phyloP scores from a whole-genome alignment of 2,113 vertebrate species.

The Cyphomyrus plagiostoma region DNA sequence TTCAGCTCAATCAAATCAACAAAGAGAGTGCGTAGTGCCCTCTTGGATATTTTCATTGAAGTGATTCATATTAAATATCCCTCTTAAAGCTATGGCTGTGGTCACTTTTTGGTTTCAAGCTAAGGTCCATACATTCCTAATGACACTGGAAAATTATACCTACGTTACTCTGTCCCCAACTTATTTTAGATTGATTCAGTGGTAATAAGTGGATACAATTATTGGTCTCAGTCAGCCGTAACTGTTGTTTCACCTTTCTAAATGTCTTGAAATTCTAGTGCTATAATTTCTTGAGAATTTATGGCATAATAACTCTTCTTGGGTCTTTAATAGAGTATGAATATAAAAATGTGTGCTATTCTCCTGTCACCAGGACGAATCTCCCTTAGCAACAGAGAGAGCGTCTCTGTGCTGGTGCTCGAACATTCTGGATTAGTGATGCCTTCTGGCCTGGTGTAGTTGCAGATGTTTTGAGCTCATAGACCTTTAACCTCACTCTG shows the following conservation, averaged over 20 bases:
- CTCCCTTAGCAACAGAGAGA: background rate
- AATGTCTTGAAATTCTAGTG: slow-evolving; percentile 12
- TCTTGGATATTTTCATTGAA: slow-evolving; percentile 6
- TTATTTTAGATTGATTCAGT: slow-evolving; percentile 3
- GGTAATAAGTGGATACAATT: background rate
- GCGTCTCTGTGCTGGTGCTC: slow-evolving; percentile 25
- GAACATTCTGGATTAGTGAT: slow-evolving; percentile 22
- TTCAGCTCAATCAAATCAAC: background rate
- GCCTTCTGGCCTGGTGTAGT: slow-evolving; percentile 27
- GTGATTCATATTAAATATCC: background rate
- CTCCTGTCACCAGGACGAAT: background rate
- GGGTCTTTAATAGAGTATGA: background rate
- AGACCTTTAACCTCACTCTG: slow-evolving; percentile 54
- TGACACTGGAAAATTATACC: background rate
- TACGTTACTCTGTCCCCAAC: background rate
- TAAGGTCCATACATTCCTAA: background rate
- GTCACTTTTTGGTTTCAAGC: background rate
- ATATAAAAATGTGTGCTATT: background rate
- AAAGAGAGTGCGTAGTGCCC: background rate
- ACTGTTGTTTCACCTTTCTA: background rate
- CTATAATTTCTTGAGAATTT: background rate
- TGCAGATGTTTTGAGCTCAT: slow-evolving; percentile 48
- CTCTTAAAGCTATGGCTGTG: background rate
- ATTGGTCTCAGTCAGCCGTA: background rate
- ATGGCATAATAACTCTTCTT: background rate